Conservation (phyloP, 92 coral and sea anemone species). For the Isaurus tuberculatus region DNA sequence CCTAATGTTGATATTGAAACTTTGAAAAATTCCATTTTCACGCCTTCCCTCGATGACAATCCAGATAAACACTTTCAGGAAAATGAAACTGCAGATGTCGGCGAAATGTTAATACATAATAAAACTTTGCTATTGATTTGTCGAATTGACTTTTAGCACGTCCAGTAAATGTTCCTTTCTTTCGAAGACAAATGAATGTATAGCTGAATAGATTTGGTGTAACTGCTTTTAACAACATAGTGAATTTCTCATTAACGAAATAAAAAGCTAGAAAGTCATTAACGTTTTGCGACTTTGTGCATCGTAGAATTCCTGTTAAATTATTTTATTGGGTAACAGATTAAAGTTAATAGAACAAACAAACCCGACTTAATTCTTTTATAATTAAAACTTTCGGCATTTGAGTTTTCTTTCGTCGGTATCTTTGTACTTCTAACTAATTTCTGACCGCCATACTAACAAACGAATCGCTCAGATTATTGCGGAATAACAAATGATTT, state of each 20-base stretch:
- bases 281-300: constrained; percentile 27
- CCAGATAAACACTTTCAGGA: too few species aligned
- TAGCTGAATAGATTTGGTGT: too few species aligned
- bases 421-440: constrained; percentile 35
- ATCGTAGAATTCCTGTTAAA: constrained; percentile 12
- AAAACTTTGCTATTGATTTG: too few species aligned
- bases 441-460: constrained; percentile 35
- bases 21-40: too few species aligned
- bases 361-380: constrained; percentile 38
- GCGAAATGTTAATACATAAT: too few species aligned
- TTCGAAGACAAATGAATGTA: too few species aligned
- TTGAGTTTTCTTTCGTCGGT: constrained; percentile 23
- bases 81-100: too few species aligned
- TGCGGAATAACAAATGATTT: constrained; percentile 8
- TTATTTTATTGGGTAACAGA: constrained; percentile 40
- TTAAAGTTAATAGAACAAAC: constrained; percentile 31
- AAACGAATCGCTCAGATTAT: constrained; percentile 9
- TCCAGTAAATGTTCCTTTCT: too few species aligned
- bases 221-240: background rate
- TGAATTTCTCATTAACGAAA: background rate
- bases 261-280: constrained; percentile 27
- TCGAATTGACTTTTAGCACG: too few species aligned
- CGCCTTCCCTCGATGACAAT: too few species aligned
- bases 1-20: too few species aligned
- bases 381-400: constrained; percentile 51